Conservation (phyloP, 1,140 invertebrate species). For the Agrilus planipennis region DNA sequence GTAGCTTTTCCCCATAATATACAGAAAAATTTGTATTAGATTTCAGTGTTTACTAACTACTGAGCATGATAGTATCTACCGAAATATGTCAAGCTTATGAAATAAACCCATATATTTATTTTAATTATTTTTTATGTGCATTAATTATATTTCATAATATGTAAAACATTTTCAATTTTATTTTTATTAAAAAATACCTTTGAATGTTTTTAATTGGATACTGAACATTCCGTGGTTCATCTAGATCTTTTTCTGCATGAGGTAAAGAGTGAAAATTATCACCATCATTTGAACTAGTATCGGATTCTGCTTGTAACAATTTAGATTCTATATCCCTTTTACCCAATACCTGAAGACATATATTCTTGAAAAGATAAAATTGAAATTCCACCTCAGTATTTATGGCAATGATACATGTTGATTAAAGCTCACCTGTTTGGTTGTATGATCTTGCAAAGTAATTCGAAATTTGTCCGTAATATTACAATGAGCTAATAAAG, state of each 20-base stretch:
- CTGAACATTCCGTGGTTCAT: slow-evolving; percentile 23
- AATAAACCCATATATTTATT: too few relatives aligned
- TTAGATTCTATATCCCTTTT: slow-evolving; percentile 46
- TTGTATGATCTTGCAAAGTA: slow-evolving; percentile 61
- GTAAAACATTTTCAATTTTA: slow-evolving; percentile 33
- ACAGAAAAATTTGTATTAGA: too few relatives aligned
- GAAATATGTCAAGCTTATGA: slow-evolving; percentile 9
- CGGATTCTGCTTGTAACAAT: slow-evolving; percentile 37
- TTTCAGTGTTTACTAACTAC: too few relatives aligned
- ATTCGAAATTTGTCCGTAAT: slow-evolving; percentile 68
- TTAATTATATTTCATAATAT: slow-evolving; percentile 20
- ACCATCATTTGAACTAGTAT: slow-evolving; percentile 34
- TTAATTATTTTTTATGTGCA: too few relatives aligned
- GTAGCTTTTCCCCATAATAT: too few relatives aligned
- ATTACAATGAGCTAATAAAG: slow-evolving; percentile 52
- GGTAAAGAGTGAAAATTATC: slow-evolving; percentile 35
- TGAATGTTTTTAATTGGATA: slow-evolving; percentile 26
- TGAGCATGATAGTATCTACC: slow-evolving; percentile 1
- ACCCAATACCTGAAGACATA: slow-evolving; percentile 38
- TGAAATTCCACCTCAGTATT: slow-evolving; percentile 4
- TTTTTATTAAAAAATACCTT: slow-evolving; percentile 34
- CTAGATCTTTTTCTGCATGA: slow-evolving; percentile 10
- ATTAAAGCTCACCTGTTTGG: slow-evolving; percentile 48
- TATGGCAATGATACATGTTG: slow-evolving; percentile 9
- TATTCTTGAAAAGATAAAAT: slow-evolving; percentile 14